Conservation (phyloP, 2,888 invertebrate genomes). For the Aleiodes alternator region DNA sequence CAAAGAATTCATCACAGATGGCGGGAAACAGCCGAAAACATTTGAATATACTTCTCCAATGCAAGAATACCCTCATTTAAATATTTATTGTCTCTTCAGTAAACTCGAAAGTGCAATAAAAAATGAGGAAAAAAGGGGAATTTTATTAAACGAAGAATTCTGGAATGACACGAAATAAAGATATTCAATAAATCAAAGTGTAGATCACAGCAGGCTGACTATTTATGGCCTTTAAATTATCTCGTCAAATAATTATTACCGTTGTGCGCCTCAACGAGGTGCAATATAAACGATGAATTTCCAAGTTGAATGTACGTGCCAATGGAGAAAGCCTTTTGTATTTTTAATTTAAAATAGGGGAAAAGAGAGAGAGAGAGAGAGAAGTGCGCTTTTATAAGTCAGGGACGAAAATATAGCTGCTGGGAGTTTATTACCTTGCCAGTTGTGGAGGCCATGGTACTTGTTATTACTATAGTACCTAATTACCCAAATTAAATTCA, state of each 20-base stretch:
- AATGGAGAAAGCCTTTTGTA: conserved; percentile 17
- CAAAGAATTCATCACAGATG: no score
- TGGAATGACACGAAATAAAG: background rate
- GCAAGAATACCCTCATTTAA: no score
- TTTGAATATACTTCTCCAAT: no score
- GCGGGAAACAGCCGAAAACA: no score
- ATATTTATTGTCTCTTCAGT: no score
- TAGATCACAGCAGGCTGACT: background rate
- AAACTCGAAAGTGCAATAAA: background rate
- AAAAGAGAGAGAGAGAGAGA: conserved; percentile 10
- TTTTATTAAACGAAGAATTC: background rate
- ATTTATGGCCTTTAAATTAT: conserved; percentile 57
- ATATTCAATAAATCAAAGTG: background rate
- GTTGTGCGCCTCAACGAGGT: background rate
- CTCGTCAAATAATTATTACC: conserved; percentile 57
- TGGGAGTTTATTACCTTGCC: conserved; percentile 43
- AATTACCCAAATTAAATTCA: conserved; percentile 46
- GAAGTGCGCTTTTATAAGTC: conserved; percentile 19
- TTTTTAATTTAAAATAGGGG: conserved; percentile 23
- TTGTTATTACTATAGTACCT: conserved; percentile 38
- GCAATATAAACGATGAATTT: conserved; percentile 13
- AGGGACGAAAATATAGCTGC: conserved; percentile 38
- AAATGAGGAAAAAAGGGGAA: background rate
- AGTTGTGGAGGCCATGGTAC: conserved; percentile 47
- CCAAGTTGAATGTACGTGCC: background rate